These are phyloP conservation scores for Frankliniella intonsa DNA, from an alignment of 2,888 invertebrate genomes.

Conservation along the genomic window DNA sequence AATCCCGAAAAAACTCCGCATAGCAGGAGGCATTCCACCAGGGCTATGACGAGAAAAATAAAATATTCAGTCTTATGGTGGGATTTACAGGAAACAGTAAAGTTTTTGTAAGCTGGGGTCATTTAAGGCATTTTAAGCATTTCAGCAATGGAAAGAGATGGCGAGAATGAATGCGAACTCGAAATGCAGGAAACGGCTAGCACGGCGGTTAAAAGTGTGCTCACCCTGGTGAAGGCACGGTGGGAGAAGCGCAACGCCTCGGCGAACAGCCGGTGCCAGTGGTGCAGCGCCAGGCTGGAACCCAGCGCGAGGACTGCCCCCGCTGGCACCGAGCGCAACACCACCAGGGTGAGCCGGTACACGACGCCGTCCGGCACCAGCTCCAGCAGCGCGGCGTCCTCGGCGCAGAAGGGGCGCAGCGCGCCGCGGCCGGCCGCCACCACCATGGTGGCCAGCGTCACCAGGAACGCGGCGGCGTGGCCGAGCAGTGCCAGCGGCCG, in stretches of 20 bases:
- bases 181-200: too few relatives aligned
- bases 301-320: neutral
- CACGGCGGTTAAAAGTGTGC: too few relatives aligned
- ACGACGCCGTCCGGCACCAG: neutral
- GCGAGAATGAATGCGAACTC: too few relatives aligned
- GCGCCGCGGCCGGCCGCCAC: neutral
- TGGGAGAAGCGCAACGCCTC: neutral
- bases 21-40: slow-evolving; percentile 1
- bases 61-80: too few relatives aligned
- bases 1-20: neutral
- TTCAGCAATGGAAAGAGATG: too few relatives aligned
- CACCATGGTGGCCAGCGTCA: neutral
- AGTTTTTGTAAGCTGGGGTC: too few relatives aligned
- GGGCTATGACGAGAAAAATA: neutral
- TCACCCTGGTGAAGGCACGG: neutral
- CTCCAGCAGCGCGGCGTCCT: neutral
- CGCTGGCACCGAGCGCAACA: neutral
- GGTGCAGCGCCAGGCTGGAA: neutral
- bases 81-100: too few relatives aligned
- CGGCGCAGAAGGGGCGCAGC: slow-evolving; percentile 9
- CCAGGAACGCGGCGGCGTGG: neutral
- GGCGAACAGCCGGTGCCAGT: neutral
- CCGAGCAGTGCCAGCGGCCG: neutral
- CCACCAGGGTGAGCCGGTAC: neutral
- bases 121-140: too few relatives aligned